These are phyloP conservation scores for Elysia crispata DNA, from an alignment of 2,888 invertebrate genomes.

Conservation along the genomic window DNA sequence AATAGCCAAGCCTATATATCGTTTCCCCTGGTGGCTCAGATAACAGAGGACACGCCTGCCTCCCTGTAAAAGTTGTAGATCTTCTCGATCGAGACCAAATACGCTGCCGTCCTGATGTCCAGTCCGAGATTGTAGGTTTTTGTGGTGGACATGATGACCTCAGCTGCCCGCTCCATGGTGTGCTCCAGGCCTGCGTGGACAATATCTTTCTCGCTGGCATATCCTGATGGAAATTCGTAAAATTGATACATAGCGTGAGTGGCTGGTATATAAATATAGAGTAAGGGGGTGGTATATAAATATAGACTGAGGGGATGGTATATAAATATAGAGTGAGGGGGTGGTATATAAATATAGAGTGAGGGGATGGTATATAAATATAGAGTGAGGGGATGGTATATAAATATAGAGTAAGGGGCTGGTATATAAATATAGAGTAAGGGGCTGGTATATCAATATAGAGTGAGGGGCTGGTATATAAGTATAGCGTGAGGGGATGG, in stretches of 20 bases:
- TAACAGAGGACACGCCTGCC: conserved; percentile 87
- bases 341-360: too few species aligned
- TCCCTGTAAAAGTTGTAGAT: conserved; percentile 96
- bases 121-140: conserved; percentile 94
- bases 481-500: too few species aligned
- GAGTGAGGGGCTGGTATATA: too few species aligned
- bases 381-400: too few species aligned
- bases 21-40: conserved; percentile 82
- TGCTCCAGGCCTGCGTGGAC: conserved; percentile 98
- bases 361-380: too few species aligned
- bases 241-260: background rate
- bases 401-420: too few species aligned
- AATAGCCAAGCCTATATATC: too few species aligned
- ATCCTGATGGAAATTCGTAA: conserved; percentile 79
- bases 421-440: too few species aligned
- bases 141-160: conserved; percentile 95
- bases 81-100: conserved; percentile 96
- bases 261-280: background rate
- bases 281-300: too few species aligned
- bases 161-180: conserved; percentile 97
- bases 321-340: too few species aligned
- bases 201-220: conserved; percentile 97
- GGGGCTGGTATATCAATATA: too few species aligned
- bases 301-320: too few species aligned
- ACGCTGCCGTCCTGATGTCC: conserved; percentile 97